Conservation (phyloP, 2,888 invertebrate species). For the Scaptomyza parva region DNA sequence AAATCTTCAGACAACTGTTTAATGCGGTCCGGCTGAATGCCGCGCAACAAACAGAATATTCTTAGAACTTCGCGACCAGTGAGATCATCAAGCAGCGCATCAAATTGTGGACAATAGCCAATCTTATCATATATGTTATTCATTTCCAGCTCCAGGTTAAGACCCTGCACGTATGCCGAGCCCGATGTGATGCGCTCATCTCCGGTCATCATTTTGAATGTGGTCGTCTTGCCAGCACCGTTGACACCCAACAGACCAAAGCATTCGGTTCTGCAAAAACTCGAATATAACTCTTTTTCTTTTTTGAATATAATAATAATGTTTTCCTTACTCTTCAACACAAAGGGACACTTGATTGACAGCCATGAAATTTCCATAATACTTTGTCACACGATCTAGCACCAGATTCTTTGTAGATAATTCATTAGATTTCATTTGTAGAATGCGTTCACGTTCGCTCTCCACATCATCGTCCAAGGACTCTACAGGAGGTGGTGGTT, state of each 20-base stretch:
- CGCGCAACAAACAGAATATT: constrained; percentile 89
- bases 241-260: constrained; percentile 94
- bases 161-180: constrained; percentile 88
- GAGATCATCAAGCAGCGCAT: constrained; percentile 89
- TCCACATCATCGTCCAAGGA: constrained; percentile 87
- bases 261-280: constrained; percentile 86
- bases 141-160: constrained; percentile 86
- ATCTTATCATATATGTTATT: constrained; percentile 87
- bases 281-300: not conserved
- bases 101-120: constrained; percentile 92
- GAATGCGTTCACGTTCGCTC: constrained; percentile 86
- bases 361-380: constrained; percentile 90
- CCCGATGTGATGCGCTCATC: constrained; percentile 90
- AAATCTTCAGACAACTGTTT: constrained; percentile 74
- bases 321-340: constrained; percentile 80
- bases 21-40: constrained; percentile 85
- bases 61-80: constrained; percentile 89
- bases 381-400: constrained; percentile 89
- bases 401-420: constrained; percentile 86
- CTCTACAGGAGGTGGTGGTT: constrained; percentile 76
- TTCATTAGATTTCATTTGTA: constrained; percentile 82
- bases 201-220: constrained; percentile 96
- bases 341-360: constrained; percentile 91
- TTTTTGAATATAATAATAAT: not conserved
- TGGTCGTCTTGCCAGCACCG: constrained; percentile 94